Evolutionary conservation across 2,888 invertebrate species (phyloP).

Genomic region (Tinea pellionella): DNA sequence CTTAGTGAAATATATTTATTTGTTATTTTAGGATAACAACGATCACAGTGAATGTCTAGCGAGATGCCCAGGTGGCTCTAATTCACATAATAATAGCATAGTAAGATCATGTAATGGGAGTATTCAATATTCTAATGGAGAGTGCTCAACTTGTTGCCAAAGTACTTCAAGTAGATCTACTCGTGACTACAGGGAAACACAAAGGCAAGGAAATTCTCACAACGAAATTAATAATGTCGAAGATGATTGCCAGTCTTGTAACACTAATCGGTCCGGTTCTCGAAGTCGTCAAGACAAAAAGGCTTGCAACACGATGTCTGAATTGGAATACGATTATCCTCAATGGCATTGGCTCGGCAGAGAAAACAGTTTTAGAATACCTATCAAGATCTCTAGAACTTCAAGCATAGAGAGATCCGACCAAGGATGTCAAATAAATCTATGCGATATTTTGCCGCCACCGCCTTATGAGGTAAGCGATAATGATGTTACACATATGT

Average conservation of each 20-base stretch:
- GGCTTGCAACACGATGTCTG: constrained; percentile 53
- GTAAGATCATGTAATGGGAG: constrained; percentile 63
- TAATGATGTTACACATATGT: background rate
- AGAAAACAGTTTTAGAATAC: constrained; percentile 67
- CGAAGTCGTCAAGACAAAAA: constrained; percentile 63
- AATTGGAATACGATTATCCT: constrained; percentile 64
- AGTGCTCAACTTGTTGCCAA: constrained; percentile 62
- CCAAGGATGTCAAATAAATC: constrained; percentile 70
- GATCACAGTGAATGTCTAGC: constrained; percentile 58
- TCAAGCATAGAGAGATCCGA: constrained; percentile 56
- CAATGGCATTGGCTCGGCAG: constrained; percentile 65
- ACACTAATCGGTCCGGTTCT: constrained; percentile 60
- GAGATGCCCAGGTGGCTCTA: constrained; percentile 29
- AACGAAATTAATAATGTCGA: constrained; percentile 55
- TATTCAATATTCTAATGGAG: constrained; percentile 60
- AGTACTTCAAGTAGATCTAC: constrained; percentile 63
- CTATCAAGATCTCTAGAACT: constrained; percentile 57
- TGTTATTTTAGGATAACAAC: constrained; percentile 43
- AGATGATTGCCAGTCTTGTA: constrained; percentile 57
- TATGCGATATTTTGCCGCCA: constrained; percentile 75
- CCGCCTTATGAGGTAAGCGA: constrained; percentile 69
- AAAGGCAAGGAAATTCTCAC: constrained; percentile 44
- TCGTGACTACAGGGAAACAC: constrained; percentile 56
- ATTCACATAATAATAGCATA: constrained; percentile 63
- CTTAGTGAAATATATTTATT: background rate